Base-by-base conservation (phyloP, 2,113 vertebrate genomes). In the Cervus canadensis region DNA sequence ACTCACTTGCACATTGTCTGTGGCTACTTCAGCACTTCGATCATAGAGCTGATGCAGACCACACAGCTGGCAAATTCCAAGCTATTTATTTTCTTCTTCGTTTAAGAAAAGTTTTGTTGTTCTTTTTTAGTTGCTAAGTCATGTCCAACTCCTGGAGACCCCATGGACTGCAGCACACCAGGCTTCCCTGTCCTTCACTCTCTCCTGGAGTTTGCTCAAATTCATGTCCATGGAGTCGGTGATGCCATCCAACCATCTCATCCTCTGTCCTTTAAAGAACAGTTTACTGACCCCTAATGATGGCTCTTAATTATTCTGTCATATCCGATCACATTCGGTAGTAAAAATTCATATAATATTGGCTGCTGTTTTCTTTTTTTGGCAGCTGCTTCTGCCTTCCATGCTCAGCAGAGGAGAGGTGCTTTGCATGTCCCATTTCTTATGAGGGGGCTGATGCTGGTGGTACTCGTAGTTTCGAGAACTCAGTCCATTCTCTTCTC, bases 21-120 rank as follows among this genome's bases (percentile, higher is more conserved):
- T 0, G 26, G 14, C 56, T n/a, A 11, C 50, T 33, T 50, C 23
- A 6, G 15, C 1, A 0, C 7, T 4, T 30, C 0, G 7, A 25
- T 6, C 4, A 4, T 28, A 52, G 33, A 52, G 54, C 48, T 26
- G 87, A 33, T 3, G 7, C 2, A 81, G n/a, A 82, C 21, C 7
- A 2, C 0, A 1, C 3, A 40, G 9, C 13, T 19, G 36, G 25
- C 5, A 19, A 45, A 48, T 67, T 33, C 26, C 10, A 16, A 14
- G 23, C 33, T 52, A 43, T 12, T 28, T 36, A 13, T 11, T 9
- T 5, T 48, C 71, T 81, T 26, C 36, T 6, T 17, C 23, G 28
- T 91, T 82, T 30, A 71, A 67, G 23, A 25, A 43, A 82, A 9
- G 3, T n/a, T 30, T 14, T 9, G 17, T 25, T 14, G 6, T 26